A percentile compares a stretch with the other conserved stretches of the same genome.
Evolutionary conservation across 2,888 invertebrate genomes (phyloP).

Genomic region (Agrotis segetum): DNA sequence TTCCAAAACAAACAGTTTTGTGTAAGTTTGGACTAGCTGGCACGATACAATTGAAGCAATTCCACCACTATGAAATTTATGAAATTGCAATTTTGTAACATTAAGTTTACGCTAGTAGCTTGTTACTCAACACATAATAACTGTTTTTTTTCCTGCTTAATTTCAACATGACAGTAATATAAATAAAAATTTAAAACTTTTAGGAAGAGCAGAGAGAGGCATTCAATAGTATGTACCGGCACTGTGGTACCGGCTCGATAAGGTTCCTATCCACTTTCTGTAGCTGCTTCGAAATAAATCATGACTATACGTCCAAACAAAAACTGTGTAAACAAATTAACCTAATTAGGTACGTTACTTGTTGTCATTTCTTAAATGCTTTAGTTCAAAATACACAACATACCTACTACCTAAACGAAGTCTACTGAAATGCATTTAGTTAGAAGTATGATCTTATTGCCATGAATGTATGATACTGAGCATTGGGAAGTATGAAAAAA

Average conservation of each 20-base stretch:
- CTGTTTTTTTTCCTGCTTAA: neutral
- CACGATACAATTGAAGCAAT: constrained; percentile 15
- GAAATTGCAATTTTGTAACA: constrained; percentile 20
- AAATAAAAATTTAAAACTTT: neutral
- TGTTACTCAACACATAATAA: constrained; percentile 32
- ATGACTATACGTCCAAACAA: constrained; percentile 19
- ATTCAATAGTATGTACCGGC: neutral
- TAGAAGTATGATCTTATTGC: neutral
- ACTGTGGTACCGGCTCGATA: neutral
- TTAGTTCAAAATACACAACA: neutral
- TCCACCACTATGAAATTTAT: neutral
- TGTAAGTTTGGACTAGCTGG: neutral
- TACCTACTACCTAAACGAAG: neutral
- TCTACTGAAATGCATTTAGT: neutral
- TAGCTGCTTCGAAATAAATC: constrained; percentile 6
- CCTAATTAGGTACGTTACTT: neutral
- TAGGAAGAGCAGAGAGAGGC: neutral
- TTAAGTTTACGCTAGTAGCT: neutral
- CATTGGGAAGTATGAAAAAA: neutral
- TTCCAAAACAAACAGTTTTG: constrained; percentile 5
- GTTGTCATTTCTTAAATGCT: neutral
- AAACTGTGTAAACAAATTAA: constrained; percentile 18
- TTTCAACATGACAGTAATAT: constrained; percentile 17
- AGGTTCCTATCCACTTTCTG: neutral
- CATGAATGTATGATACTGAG: neutral